Percentiles rank a stretch among this genome's conserved stretches.
Conservation (phyloP, 2,888 invertebrate genomes). For the Brenthis daphne region DNA sequence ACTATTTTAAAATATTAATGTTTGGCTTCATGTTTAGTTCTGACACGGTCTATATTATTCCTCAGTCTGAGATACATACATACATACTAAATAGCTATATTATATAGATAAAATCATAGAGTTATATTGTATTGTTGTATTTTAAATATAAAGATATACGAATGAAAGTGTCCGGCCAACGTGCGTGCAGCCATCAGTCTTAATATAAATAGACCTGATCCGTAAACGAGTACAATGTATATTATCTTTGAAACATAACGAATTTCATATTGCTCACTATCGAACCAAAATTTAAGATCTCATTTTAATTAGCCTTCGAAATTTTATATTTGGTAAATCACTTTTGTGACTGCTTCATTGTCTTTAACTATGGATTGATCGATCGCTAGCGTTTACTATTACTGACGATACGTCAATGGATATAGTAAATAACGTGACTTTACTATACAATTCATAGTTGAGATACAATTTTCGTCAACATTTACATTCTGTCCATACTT, state of each 20-base stretch:
- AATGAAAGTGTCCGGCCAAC: slow-evolving; percentile 75
- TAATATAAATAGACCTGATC: slow-evolving; percentile 22
- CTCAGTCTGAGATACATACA: slow-evolving; percentile 8
- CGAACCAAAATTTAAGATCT: slow-evolving; percentile 78
- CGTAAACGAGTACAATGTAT: slow-evolving; percentile 72
- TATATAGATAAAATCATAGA: slow-evolving; percentile 74
- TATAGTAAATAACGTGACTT: not conserved
- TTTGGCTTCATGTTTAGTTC: no score
- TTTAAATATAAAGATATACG: slow-evolving; percentile 68
- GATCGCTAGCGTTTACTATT: slow-evolving; percentile 2
- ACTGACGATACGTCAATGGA: not conserved
- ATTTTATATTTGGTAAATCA: slow-evolving; percentile 14
- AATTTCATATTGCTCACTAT: slow-evolving; percentile 75
- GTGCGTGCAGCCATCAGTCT: slow-evolving; percentile 19
- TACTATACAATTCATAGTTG: not conserved
- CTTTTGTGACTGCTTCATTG: not conserved
- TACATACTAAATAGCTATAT: slow-evolving; percentile 61
- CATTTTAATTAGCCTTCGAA: slow-evolving; percentile 57
- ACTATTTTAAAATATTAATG: no score
- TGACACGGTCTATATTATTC: no score
- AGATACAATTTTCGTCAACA: not conserved
- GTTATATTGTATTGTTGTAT: slow-evolving; percentile 78
- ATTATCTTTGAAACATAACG: slow-evolving; percentile 62
- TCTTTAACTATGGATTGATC: slow-evolving; percentile 1
- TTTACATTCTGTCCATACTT: not conserved